Conservation (phyloP, 1,140 invertebrate species). For the Coelopa frigida region DNA sequence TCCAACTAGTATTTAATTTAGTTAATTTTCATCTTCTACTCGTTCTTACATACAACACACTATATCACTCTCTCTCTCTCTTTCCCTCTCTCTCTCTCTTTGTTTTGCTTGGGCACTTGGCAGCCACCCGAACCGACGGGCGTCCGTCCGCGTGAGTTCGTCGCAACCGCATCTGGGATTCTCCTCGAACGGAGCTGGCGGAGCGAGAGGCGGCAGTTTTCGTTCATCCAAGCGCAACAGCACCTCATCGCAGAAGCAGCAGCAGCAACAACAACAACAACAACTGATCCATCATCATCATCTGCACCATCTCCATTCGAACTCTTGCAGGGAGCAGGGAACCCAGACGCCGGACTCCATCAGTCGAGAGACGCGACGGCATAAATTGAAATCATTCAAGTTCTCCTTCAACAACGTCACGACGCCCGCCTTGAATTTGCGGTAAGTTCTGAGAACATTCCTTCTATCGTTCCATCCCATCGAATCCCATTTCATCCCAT, state of each 20-base stretch:
- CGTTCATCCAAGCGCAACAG: too few relatives aligned
- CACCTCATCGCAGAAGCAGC: neutral
- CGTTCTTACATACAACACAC: too few relatives aligned
- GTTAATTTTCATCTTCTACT: too few relatives aligned
- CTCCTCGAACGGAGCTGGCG: constrained; percentile 21
- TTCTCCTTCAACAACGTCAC: constrained; percentile 57
- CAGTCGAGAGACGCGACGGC: constrained; percentile 57
- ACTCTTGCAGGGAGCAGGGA: constrained; percentile 52
- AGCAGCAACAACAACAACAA: constrained; percentile 4
- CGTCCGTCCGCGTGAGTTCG: constrained; percentile 30
- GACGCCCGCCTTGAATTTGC: constrained; percentile 53
- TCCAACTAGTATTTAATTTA: too few relatives aligned
- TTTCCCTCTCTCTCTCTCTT: neutral
- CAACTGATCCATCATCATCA: constrained; percentile 18
- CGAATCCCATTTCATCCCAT: neutral
- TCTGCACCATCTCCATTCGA: constrained; percentile 13
- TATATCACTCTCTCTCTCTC: neutral
- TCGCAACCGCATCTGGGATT: constrained; percentile 35
- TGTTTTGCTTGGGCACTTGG: constrained; percentile 1
- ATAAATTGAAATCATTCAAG: constrained; percentile 57
- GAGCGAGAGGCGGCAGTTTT: constrained; percentile 4
- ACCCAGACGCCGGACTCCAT: constrained; percentile 66
- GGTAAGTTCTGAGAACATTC: constrained; percentile 46
- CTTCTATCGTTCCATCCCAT: neutral
- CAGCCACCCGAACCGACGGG: constrained; percentile 39